Percentiles rank a stretch among this genome's conserved stretches.
phyloP scores from a whole-genome alignment of 2,888 invertebrate species.

The Acrobasis repandana region DNA sequence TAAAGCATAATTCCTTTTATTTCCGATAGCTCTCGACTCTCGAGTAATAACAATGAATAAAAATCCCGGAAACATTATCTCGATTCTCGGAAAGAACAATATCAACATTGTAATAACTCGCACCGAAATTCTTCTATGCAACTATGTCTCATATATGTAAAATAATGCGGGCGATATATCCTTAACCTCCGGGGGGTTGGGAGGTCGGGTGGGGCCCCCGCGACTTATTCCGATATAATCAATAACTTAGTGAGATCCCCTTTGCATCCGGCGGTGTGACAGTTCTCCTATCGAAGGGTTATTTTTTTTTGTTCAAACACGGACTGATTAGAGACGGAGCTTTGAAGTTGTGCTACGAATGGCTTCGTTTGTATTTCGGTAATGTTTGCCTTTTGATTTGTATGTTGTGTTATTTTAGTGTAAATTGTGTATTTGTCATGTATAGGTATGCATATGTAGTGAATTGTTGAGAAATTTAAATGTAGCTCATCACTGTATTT shows the following conservation, averaged over 20 bases:
- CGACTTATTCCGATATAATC: constrained; percentile 84
- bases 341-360: constrained; percentile 72
- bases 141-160: constrained; percentile 81
- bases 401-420: constrained; percentile 48
- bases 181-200: constrained; percentile 61
- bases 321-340: constrained; percentile 75
- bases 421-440: constrained; percentile 29
- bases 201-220: constrained; percentile 58
- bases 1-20: constrained; percentile 10
- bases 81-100: constrained; percentile 20
- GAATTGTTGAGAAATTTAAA: neutral
- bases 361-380: constrained; percentile 58
- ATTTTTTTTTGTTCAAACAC: constrained; percentile 78
- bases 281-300: constrained; percentile 77
- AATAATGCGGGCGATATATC: constrained; percentile 81
- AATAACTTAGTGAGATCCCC: constrained; percentile 83
- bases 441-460: constrained; percentile 12
- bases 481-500: too few species aligned
- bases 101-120: constrained; percentile 35
- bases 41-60: constrained; percentile 17
- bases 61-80: constrained; percentile 19
- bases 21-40: constrained; percentile 9
- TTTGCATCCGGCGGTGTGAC: constrained; percentile 82
- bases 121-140: constrained; percentile 70
- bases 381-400: constrained; percentile 61